A percentile compares a stretch with the other conserved stretches of the same genome.
Evolutionary conservation across 2,113 vertebrate species (phyloP).

Genomic region (Lota lota): DNA sequence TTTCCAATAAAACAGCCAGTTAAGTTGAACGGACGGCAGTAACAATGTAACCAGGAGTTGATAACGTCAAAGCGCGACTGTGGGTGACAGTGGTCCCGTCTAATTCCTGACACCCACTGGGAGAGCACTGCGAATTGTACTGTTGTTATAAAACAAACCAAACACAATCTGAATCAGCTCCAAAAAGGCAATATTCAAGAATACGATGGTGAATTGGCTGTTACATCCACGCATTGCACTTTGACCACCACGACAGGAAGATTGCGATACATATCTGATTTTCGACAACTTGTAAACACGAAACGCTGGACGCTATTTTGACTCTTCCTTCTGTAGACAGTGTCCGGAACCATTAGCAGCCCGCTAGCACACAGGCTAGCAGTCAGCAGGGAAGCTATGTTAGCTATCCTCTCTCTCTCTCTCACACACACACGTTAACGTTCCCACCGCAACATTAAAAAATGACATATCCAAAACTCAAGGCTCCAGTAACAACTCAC

Average conservation of each 20-base stretch:
- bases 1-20: background rate
- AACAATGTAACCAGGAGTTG: background rate
- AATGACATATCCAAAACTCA: too few species aligned
- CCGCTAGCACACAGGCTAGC: constrained; percentile 33
- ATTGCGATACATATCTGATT: constrained; percentile 7
- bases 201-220: too few species aligned
- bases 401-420: background rate
- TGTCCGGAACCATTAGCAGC: constrained; percentile 19
- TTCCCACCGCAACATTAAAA: too few species aligned
- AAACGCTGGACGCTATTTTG: constrained; percentile 42
- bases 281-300: constrained; percentile 54
- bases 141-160: constrained; percentile 42
- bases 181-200: background rate
- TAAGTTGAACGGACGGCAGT: background rate
- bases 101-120: constrained; percentile 63
- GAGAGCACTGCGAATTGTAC: constrained; percentile 39
- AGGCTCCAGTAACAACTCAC: too few species aligned
- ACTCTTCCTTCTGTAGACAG: constrained; percentile 44
- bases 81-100: constrained; percentile 54
- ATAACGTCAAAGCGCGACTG: constrained; percentile 25
- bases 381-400: background rate
- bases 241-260: background rate
- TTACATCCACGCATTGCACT: too few species aligned
- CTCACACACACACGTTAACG: too few species aligned
- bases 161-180: background rate